Percentiles rank a stretch among this genome's conserved stretches.
Conservation (phyloP, 2,888 invertebrate species). For the Drosophila heteroneura region DNA sequence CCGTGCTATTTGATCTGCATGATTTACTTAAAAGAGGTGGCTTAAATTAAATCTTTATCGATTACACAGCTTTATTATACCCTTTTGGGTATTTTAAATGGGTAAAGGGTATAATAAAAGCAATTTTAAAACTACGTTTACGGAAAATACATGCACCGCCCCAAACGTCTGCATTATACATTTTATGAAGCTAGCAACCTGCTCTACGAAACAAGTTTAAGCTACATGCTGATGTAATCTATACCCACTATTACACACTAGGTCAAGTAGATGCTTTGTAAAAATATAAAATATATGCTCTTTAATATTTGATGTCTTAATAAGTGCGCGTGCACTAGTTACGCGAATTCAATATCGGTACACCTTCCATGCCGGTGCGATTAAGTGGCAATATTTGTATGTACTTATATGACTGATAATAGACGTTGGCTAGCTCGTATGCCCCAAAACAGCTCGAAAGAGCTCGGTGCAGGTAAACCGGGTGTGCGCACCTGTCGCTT, state of each 20-base stretch:
- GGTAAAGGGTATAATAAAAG: conserved; percentile 6
- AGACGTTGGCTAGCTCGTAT: conserved; percentile 23
- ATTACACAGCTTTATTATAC: background rate
- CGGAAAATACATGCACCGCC: conserved; percentile 11
- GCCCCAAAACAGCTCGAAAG: conserved; percentile 26
- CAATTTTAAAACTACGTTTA: background rate
- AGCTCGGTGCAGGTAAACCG: conserved; percentile 55
- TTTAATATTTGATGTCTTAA: conserved; percentile 27
- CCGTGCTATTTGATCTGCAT: background rate
- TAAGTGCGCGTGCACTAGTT: conserved; percentile 58
- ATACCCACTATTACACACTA: conserved; percentile 61
- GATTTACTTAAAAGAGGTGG: background rate
- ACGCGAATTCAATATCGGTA: conserved; percentile 44
- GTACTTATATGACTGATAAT: conserved; percentile 60
- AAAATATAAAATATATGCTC: conserved; percentile 15
- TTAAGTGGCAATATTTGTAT: conserved; percentile 56
- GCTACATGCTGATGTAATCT: conserved; percentile 69
- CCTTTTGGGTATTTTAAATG: background rate
- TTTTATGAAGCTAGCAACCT: conserved; percentile 25
- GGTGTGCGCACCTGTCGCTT: conserved; percentile 66
- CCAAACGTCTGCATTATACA: conserved; percentile 27
- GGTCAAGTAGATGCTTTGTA: conserved; percentile 65
- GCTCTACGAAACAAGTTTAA: conserved; percentile 57
- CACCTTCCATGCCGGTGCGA: conserved; percentile 46
- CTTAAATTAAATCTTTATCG: background rate